Evolutionary conservation across 1,140 invertebrate species (phyloP).

Genomic region (Ceratitis capitata): DNA sequence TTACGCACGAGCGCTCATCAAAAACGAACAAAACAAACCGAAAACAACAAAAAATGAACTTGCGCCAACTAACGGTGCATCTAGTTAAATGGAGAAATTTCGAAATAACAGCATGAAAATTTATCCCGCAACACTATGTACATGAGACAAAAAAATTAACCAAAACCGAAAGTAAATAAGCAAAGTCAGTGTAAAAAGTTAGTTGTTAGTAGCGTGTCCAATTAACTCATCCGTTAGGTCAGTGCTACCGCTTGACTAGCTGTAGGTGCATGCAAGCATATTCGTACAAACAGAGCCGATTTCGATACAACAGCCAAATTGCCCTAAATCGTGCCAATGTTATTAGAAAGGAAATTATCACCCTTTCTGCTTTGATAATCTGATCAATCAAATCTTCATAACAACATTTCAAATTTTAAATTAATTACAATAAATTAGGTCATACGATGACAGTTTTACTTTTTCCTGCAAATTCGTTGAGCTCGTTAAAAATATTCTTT

Average conservation of each 20-base stretch:
- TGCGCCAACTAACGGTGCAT: neutral
- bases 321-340: neutral
- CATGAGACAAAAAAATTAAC: neutral
- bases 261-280: neutral
- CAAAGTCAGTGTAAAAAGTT: neutral
- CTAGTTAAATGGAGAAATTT: neutral
- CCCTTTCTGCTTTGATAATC: no score
- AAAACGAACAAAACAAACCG: neutral
- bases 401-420: no score
- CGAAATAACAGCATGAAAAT: conserved; percentile 16
- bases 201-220: neutral
- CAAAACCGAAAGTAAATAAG: neutral
- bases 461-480: no score
- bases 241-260: neutral
- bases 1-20: neutral
- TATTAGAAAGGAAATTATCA: neutral
- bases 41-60: neutral
- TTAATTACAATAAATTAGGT: no score
- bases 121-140: neutral
- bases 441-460: no score
- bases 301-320: neutral
- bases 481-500: no score
- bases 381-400: no score
- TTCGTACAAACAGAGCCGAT: neutral
- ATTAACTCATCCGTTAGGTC: neutral